Evolutionary conservation across 2,888 invertebrate genomes (phyloP).

Genomic region (Drosophila pseudotakahashii): DNA sequence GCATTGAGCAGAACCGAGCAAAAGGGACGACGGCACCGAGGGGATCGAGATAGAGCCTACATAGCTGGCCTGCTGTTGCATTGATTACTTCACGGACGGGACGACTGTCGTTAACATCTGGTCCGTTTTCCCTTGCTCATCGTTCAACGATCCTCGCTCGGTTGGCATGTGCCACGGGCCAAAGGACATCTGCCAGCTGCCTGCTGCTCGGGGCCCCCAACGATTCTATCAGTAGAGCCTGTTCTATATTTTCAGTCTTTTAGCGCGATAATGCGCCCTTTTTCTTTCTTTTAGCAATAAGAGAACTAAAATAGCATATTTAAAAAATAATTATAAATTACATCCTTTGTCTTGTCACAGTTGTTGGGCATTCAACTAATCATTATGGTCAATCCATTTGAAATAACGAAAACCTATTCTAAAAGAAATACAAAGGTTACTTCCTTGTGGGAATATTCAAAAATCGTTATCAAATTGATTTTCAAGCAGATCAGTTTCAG

Average conservation of each 20-base stretch:
- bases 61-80: constrained; percentile 47
- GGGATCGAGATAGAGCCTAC: constrained; percentile 14
- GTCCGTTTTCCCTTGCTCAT: constrained; percentile 6
- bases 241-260: not conserved
- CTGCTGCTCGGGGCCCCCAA: constrained; percentile 13
- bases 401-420: no score
- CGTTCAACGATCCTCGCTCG: constrained; percentile 5
- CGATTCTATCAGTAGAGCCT: constrained; percentile 9
- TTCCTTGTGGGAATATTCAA: no score
- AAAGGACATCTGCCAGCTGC: constrained; percentile 32
- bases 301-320: not conserved
- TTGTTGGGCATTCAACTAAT: no score
- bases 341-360: not conserved
- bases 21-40: constrained; percentile 9
- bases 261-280: not conserved
- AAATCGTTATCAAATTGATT: no score
- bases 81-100: constrained; percentile 33
- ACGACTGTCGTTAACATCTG: constrained; percentile 37
- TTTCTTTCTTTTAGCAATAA: not conserved
- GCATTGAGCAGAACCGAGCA: constrained; percentile 11
- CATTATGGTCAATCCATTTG: no score
- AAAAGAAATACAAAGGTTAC: no score
- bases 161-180: constrained; percentile 44
- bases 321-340: not conserved
- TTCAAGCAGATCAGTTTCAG: no score